Evolutionary conservation across 92 coral and sea anemone species (phyloP), one percentile per base, ranked within the genome.

Genomic region (Meandrina meandrites): DNA sequence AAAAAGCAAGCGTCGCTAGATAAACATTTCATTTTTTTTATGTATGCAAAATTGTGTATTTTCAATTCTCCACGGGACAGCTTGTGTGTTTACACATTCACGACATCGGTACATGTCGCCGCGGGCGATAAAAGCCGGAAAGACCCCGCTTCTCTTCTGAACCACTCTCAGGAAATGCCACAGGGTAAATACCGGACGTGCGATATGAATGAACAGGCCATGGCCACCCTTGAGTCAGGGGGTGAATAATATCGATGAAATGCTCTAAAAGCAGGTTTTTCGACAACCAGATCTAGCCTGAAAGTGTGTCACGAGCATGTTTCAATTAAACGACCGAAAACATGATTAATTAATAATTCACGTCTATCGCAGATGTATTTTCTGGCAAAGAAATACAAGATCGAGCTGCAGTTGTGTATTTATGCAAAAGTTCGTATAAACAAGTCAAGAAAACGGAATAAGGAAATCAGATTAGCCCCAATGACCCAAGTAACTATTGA

Each of bases 181-280:
- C 4, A 27, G 31, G 60, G 50, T 19, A n/a, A 76, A 15, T 54
- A 14, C 34, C 80, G 80, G 37, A 47, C 53, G 60, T 12, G 35
- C 11, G 13, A 76, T 76, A 27, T 1, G 24, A 31, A 76, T 12
- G 47, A 14, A 17, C 8, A 22, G n/a, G 14, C 34, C 31, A 24
- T 27, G 71, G 37, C 64, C 80, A 28, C 80, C 35, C 35, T 48
- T 5, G 27, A 76, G 8, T 75, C 27, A 24, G 30, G 80, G 24
- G 34, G 22, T 48, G 80, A 64, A 64, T 27, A 45, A 47, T 76
- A 31, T 76, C 30, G 80, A 48, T 50, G 80, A 77, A 47, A 77
- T 21, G 80, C n/a, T n/a, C 60, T 27, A 45, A 27, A 24, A 5
- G 40, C 35, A 77, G 60, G 24, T 47, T 40, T 48, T 76, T 45